These are phyloP conservation scores for Sarcophaga rosellei DNA, from an alignment of 2,888 invertebrate genomes.

Conservation along the genomic window DNA sequence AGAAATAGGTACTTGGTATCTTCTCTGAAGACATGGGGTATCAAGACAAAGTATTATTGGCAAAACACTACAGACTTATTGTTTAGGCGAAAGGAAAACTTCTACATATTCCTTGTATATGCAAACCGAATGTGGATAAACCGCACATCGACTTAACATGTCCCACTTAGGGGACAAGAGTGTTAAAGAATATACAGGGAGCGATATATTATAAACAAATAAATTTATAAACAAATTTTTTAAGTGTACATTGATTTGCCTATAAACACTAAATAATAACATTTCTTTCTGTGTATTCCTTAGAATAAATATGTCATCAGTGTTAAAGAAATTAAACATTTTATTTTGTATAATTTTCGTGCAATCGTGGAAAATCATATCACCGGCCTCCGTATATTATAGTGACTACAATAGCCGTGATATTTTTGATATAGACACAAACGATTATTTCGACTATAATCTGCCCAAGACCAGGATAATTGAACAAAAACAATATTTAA, in stretches of 20 bases:
- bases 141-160: background rate
- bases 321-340: slow-evolving; percentile 4
- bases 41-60: no score
- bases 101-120: background rate
- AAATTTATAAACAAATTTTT: background rate
- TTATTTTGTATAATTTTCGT: slow-evolving; percentile 50
- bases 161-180: background rate
- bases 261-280: background rate
- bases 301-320: slow-evolving; percentile 33
- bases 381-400: slow-evolving; percentile 3
- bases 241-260: background rate
- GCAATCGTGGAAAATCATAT: slow-evolving; percentile 2
- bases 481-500: background rate
- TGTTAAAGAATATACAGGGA: background rate
- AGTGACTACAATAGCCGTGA: slow-evolving; percentile 24
- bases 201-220: background rate
- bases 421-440: background rate
- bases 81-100: no score
- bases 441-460: slow-evolving; percentile 28
- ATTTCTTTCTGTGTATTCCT: background rate
- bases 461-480: background rate
- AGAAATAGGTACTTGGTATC: no score
- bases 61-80: no score
- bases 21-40: no score
- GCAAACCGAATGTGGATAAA: background rate